A percentile compares a stretch with the other conserved stretches of the same genome.
phyloP scores from a whole-genome alignment of 2,113 vertebrate genomes.

The Columba janthina region DNA sequence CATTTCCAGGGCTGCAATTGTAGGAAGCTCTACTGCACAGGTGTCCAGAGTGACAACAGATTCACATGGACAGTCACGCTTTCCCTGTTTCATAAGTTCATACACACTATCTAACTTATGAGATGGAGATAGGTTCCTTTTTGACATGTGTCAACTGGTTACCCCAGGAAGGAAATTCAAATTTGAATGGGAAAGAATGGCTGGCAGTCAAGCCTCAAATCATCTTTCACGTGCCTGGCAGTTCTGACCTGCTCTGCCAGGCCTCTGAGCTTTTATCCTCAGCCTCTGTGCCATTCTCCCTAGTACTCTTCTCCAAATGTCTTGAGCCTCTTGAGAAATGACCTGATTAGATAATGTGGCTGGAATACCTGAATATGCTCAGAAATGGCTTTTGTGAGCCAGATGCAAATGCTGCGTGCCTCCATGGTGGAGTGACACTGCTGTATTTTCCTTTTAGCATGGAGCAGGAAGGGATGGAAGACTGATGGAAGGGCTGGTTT shows the following conservation, averaged over 20 bases:
- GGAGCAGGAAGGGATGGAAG: neutral
- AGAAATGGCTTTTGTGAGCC: neutral
- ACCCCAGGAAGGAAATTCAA: neutral
- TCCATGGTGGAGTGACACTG: fast-evolving
- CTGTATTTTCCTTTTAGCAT: fast-evolving
- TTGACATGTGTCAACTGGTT: neutral
- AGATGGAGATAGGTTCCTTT: neutral
- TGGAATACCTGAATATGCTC: neutral
- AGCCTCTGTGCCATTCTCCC: neutral
- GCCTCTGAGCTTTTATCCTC: neutral
- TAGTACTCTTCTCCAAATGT: neutral
- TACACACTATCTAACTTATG: neutral
- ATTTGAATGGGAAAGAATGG: neutral
- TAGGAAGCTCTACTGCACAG: neutral
- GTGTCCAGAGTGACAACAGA: neutral
- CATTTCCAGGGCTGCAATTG: neutral
- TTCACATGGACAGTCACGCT: neutral
- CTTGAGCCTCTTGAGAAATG: neutral
- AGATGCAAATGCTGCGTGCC: neutral
- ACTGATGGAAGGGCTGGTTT: neutral
- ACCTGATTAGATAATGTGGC: neutral
- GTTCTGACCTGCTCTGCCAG: neutral
- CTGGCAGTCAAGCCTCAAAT: neutral
- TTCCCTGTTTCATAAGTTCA: neutral
- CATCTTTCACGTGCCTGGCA: neutral